Evolutionary conservation across 2,888 invertebrate genomes (phyloP).

Genomic region (Hydropsyche betteni): DNA sequence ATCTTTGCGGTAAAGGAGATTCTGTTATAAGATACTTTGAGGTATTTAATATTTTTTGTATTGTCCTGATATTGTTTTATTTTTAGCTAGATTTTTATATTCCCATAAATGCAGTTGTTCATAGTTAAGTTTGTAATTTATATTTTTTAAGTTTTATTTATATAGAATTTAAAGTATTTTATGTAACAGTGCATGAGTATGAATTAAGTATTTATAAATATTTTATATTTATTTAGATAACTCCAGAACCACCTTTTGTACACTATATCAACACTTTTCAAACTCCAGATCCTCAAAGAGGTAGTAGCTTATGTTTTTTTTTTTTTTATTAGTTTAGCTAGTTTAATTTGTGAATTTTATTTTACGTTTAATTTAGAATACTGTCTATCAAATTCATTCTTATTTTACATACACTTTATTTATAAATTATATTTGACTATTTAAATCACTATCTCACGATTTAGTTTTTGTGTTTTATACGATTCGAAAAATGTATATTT

Average conservation of each 20-base stretch:
- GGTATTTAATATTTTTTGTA: constrained; percentile 56
- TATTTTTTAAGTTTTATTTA: neutral
- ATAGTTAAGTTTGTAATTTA: no score
- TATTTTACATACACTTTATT: neutral
- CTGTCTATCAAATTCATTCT: no score
- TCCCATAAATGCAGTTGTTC: neutral
- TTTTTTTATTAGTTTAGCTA: neutral
- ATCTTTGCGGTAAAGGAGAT: constrained; percentile 97
- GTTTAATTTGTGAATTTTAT: no score
- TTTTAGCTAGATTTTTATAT: no score
- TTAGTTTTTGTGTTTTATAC: no score
- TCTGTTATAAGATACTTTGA: constrained; percentile 95
- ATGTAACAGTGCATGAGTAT: neutral
- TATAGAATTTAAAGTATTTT: neutral
- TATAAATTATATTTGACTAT: neutral
- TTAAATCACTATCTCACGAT: neutral
- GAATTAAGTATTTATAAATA: neutral
- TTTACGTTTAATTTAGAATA: no score
- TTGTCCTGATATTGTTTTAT: no score
- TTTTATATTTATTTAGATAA: constrained; percentile 67
- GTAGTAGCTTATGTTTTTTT: constrained; percentile 57
- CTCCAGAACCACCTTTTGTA: constrained; percentile 92
- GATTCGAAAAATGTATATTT: constrained; percentile 28
- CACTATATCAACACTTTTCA: constrained; percentile 98
- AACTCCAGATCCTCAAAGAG: constrained; percentile 97